These are phyloP conservation scores for Poecile montanus DNA, from an alignment of 2,797 vertebrate species.

Conservation along the genomic window DNA sequence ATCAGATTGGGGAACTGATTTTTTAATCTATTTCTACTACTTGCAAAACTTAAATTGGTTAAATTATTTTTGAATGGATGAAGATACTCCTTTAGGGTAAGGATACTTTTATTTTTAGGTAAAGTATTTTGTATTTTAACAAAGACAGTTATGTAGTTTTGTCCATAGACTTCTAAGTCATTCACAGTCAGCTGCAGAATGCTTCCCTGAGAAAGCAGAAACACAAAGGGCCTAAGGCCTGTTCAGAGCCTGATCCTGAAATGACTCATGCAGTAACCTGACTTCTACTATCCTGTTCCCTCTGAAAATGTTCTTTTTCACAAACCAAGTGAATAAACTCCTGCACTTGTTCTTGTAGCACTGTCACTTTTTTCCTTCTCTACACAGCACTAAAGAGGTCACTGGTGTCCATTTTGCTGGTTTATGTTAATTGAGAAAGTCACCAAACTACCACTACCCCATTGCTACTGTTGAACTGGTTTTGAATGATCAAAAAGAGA, in stretches of 20 bases:
- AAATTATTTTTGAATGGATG: background rate
- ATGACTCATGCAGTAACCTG: background rate
- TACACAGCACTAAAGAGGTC: background rate
- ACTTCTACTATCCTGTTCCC: background rate
- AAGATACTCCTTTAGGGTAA: background rate
- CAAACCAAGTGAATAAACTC: background rate
- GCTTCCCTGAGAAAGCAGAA: background rate
- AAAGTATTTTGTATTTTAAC: background rate
- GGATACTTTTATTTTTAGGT: background rate
- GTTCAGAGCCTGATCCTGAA: background rate
- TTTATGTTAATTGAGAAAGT: background rate
- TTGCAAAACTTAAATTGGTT: background rate
- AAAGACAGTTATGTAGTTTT: background rate
- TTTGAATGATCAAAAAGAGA: background rate
- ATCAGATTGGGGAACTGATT: background rate
- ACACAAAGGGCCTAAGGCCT: background rate
- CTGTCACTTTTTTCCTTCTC: background rate
- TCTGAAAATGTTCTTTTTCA: background rate
- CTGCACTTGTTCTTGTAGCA: background rate
- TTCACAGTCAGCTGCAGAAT: background rate
- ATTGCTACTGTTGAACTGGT: rapidly evolving
- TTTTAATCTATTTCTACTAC: background rate
- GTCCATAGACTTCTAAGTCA: background rate
- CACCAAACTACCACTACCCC: background rate
- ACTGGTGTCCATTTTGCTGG: background rate